Percentiles rank a stretch among this genome's conserved stretches.
Conservation (phyloP, 2,888 invertebrate species). For the Hylaea fasciaria region DNA sequence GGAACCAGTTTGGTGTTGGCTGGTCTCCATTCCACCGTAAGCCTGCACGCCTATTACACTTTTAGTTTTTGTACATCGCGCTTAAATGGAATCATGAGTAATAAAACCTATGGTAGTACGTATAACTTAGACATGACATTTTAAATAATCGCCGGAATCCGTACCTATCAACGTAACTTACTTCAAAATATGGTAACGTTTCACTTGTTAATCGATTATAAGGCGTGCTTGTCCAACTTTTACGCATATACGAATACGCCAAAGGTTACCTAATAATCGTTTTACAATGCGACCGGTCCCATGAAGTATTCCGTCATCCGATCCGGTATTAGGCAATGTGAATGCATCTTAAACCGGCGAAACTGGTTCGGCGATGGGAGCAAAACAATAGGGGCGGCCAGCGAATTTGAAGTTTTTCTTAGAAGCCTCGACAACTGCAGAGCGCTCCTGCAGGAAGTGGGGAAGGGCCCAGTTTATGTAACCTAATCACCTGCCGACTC, state of each 20-base stretch:
- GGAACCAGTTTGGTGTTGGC: conserved; percentile 76
- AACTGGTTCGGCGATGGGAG: conserved; percentile 68
- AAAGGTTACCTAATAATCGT: not conserved
- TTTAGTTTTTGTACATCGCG: conserved; percentile 63
- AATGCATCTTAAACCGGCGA: conserved; percentile 58
- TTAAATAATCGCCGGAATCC: conserved; percentile 41
- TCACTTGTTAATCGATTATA: conserved; percentile 20
- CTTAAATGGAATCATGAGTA: conserved; percentile 56
- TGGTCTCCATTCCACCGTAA: conserved; percentile 72
- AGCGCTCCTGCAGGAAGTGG: conserved; percentile 82
- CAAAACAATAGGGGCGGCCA: conserved; percentile 72
- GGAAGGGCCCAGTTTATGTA: conserved; percentile 83
- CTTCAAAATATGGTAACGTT: conserved; percentile 25
- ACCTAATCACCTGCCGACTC: conserved; percentile 83
- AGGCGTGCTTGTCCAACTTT: conserved; percentile 1
- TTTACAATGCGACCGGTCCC: not conserved
- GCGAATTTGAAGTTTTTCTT: conserved; percentile 77
- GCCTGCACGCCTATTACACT: conserved; percentile 70
- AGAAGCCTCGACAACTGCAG: conserved; percentile 80
- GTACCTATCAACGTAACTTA: conserved; percentile 22
- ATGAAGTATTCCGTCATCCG: conserved; percentile 24
- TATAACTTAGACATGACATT: no score
- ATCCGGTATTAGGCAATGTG: conserved; percentile 45
- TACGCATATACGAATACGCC: no score
- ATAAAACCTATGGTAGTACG: conserved; percentile 52